Percentiles rank a stretch among this genome's conserved stretches.
Conservation (phyloP, 1,140 invertebrate species). For the Bombyx mori region ASM3026992v2 NC_085131.1:6260001-6260500, state of each 20-base stretch:
- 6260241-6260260: conserved; percentile 61
- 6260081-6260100: conserved; percentile 36
- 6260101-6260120: conserved; percentile 35
- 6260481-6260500: conserved; percentile 58
- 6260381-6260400: conserved; percentile 12
- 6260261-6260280: conserved; percentile 63
- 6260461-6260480: conserved; percentile 57
- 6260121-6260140: conserved; percentile 47
- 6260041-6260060: conserved; percentile 61
- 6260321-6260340: conserved; percentile 27
- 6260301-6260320: conserved; percentile 37
- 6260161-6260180: conserved; percentile 32
- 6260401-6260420: conserved; percentile 17
- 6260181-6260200: conserved; percentile 57
- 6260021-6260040: conserved; percentile 59
- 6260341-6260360: conserved; percentile 20
- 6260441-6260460: conserved; percentile 54
- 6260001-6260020: conserved; percentile 44
- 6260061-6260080: conserved; percentile 50
- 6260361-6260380: conserved; percentile 15
- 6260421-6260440: conserved; percentile 40
- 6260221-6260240: conserved; percentile 55
- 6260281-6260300: conserved; percentile 61
- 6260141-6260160: conserved; percentile 33
- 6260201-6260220: conserved; percentile 55